These are phyloP conservation scores for Drosophila affinis DNA, from an alignment of 2,888 invertebrate genomes.

Conservation along the genomic window DNA sequence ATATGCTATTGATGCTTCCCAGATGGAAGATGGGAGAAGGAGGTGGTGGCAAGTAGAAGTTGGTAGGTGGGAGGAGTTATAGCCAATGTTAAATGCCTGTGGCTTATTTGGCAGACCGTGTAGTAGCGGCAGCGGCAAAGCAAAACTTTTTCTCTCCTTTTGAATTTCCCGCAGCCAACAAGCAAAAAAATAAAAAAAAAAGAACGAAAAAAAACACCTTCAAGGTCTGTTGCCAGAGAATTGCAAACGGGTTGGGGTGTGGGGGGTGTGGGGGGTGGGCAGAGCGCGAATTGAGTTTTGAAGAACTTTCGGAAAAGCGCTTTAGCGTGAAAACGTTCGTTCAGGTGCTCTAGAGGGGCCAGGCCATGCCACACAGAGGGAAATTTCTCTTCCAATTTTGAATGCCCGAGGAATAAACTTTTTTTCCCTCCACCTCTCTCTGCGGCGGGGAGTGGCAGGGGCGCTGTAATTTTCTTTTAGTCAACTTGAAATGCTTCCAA, in stretches of 20 bases:
- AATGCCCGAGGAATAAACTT: constrained; percentile 45
- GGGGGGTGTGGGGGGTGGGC: background rate
- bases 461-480: constrained; percentile 68
- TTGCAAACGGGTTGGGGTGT: background rate
- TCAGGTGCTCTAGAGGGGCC: constrained; percentile 49
- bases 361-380: constrained; percentile 9
- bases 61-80: background rate
- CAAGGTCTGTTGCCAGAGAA: constrained; percentile 41
- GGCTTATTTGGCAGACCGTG: constrained; percentile 54
- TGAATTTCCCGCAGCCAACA: constrained; percentile 45
- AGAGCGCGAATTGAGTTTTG: constrained; percentile 53
- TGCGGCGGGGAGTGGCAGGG: constrained; percentile 23
- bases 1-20: constrained; percentile 24
- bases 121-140: constrained; percentile 10
- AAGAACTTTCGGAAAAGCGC: constrained; percentile 70
- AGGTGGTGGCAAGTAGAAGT: background rate
- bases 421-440: constrained; percentile 10
- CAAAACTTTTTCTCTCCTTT: constrained; percentile 53
- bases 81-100: constrained; percentile 54
- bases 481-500: constrained; percentile 66
- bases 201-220: constrained; percentile 32
- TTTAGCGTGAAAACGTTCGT: constrained; percentile 69
- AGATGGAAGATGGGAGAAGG: background rate
- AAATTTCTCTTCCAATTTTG: constrained; percentile 57
- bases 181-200: constrained; percentile 16